A percentile compares a stretch with the other conserved stretches of the same genome.
Evolutionary conservation across 2,888 invertebrate species (phyloP).

Genomic region (Deroplatys truncata): DNA sequence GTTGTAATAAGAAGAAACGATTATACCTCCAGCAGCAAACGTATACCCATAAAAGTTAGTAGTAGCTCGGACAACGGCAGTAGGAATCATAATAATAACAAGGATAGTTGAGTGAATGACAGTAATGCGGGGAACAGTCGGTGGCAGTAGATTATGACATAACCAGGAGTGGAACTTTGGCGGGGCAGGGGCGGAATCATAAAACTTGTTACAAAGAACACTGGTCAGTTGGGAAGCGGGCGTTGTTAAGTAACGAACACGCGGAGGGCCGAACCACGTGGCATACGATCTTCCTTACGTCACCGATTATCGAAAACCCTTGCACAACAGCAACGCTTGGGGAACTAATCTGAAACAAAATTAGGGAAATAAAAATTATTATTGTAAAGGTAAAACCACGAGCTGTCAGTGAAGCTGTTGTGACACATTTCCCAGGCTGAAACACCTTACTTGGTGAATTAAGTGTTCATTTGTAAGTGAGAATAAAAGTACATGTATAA

Average conservation of each 20-base stretch:
- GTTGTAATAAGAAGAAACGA: not conserved
- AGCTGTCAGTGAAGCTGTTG: too few relatives aligned
- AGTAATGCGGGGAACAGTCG: not conserved
- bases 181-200: not conserved
- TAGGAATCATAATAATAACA: not conserved
- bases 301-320: not conserved
- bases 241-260: not conserved
- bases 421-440: too few relatives aligned
- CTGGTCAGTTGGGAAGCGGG: not conserved
- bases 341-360: too few relatives aligned
- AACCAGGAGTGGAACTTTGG: not conserved
- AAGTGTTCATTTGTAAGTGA: too few relatives aligned
- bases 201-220: constrained; percentile 2
- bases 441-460: too few relatives aligned
- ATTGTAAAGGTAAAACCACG: too few relatives aligned
- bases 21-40: not conserved
- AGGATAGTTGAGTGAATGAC: not conserved
- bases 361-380: too few relatives aligned
- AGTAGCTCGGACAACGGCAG: not conserved
- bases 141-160: constrained; percentile 9
- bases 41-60: not conserved
- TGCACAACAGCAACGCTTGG: too few relatives aligned
- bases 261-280: not conserved
- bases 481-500: too few relatives aligned
- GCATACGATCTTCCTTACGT: not conserved